Conservation (phyloP, 2,113 vertebrate genomes). For the Leptocoma aspasia region DNA sequence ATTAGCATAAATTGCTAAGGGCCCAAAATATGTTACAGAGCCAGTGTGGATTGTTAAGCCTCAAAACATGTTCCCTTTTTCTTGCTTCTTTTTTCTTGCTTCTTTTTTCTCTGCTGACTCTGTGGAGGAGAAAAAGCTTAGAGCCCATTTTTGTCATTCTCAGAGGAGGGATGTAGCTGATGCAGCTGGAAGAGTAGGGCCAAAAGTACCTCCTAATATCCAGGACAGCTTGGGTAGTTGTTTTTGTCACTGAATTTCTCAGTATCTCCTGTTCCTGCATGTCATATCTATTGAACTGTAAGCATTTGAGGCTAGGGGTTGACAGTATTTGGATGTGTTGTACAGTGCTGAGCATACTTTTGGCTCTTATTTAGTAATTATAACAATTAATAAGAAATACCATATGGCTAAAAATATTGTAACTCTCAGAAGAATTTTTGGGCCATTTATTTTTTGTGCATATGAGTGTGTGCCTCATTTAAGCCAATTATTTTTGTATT, state of each 20-base stretch:
- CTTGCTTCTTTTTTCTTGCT: background rate
- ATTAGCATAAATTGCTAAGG: slow-evolving; percentile 13
- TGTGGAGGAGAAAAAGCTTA: background rate
- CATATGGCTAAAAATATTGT: slow-evolving; percentile 50
- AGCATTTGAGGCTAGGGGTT: background rate
- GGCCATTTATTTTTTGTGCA: slow-evolving; percentile 48
- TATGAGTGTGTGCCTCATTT: slow-evolving; percentile 37
- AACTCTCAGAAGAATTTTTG: slow-evolving; percentile 27
- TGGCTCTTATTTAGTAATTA: slow-evolving; percentile 19
- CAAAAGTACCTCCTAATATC: background rate
- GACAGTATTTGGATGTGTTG: background rate
- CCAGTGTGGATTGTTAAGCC: background rate
- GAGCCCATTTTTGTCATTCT: background rate
- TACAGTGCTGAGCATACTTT: background rate
- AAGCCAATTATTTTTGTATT: slow-evolving; percentile 67
- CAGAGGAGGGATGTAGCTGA: background rate
- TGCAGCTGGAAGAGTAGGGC: background rate
- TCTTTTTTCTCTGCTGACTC: background rate
- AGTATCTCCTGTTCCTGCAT: background rate
- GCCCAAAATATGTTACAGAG: background rate
- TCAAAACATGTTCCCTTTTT: background rate
- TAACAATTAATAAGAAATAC: slow-evolving; percentile 36
- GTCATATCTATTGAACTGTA: background rate
- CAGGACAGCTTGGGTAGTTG: background rate
- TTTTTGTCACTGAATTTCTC: background rate